These are phyloP conservation scores for Drosophila koepferae DNA, from an alignment of 2,888 invertebrate species.

Conservation along the genomic window DNA sequence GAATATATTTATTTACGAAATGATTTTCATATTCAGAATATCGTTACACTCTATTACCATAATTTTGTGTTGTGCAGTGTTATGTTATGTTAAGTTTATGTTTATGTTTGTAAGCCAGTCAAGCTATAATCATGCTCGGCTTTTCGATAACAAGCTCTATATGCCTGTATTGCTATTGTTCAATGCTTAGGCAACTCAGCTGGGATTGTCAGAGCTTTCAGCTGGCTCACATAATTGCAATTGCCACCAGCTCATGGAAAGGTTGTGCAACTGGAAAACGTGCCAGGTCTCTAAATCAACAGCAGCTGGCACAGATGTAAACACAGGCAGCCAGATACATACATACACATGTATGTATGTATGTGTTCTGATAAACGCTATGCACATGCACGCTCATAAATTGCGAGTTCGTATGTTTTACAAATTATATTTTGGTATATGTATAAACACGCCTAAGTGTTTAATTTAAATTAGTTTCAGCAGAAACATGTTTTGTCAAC, in stretches of 20 bases:
- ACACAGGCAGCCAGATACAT: conserved; percentile 6
- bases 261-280: conserved; percentile 11
- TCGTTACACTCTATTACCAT: not conserved
- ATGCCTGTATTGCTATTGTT: not conserved
- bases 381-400: conserved; percentile 37
- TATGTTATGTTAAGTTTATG: no score
- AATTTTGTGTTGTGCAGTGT: not conserved
- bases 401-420: conserved; percentile 23
- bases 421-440: conserved; percentile 13
- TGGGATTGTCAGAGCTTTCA: conserved; percentile 1
- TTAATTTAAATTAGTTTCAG: not conserved
- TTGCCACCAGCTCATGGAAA: not conserved
- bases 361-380: conserved; percentile 18
- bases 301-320: conserved; percentile 22
- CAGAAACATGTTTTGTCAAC: not conserved
- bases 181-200: not conserved
- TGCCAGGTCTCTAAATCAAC: conserved; percentile 32
- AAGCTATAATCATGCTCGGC: conserved; percentile 6
- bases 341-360: not conserved
- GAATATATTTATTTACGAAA: no score
- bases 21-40: no score
- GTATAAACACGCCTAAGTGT: conserved; percentile 1
- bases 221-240: conserved; percentile 1
- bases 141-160: conserved; percentile 6
- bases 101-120: not conserved